Base-by-base conservation (phyloP, 1,140 invertebrate genomes). In the Drosophila orena region DNA sequence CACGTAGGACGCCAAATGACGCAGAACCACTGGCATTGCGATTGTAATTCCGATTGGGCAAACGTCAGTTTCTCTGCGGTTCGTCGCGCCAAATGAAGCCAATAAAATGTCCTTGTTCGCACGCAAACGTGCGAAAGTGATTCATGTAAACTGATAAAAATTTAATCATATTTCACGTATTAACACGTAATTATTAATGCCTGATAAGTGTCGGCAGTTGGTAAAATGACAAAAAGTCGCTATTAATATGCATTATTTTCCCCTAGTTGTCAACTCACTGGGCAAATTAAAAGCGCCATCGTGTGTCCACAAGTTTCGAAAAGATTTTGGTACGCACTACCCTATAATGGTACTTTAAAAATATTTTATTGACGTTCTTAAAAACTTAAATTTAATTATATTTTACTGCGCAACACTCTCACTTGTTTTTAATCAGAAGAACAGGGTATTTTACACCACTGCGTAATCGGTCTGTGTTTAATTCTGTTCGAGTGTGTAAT, bases 181-280 rank as follows among this genome's bases (percentile, higher is more conserved):
- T 81, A 81, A 81, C 79, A 77, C 68, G 53, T 77, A 66, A 68
- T 81, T 73, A 83, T 77, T 52, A 68, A 77, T 78, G 75, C 75
- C 65, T 71, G 75, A 76, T 76, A 75, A 76, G 66, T 76, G 73
- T 54, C 61, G 54, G 37, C 73, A 75, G 58, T 66, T 44, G 61
- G 71, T 75, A 46, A 40, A 75, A 76, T 14, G 53, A 43, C 57
- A 73, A 74, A 61, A 74, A 73, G 50, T 68, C 46, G 49, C 72
- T 59, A 59, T 77, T 77, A 77, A 59, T 68, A 60, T 69, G 44
- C 72, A 76, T 52, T 54, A 76, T 42, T 58, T 58, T 20, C 7
- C 49, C 37, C 38, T 42, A 38, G 35, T 46, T 75, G 44, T 57
- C 40, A 65, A 57, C 35, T 47, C 3, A 55, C 42, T 42, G 47